Percentiles rank a stretch among this genome's conserved stretches.
Evolutionary conservation across 2,888 invertebrate species (phyloP).

Genomic region (Griposia aprilina): DNA sequence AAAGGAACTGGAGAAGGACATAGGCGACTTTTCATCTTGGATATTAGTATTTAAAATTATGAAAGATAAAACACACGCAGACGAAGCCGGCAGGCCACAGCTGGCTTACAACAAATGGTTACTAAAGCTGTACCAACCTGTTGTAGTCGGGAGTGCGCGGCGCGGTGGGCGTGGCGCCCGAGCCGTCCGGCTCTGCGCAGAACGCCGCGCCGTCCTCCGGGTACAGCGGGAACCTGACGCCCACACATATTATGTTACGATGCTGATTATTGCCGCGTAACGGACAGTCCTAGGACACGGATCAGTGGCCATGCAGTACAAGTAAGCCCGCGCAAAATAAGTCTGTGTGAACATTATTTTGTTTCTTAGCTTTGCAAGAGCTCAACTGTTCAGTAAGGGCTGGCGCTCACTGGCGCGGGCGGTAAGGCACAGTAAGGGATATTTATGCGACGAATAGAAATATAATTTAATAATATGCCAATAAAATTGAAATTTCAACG

Average conservation of each 20-base stretch:
- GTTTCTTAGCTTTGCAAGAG: background rate
- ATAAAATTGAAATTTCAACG: too few species aligned
- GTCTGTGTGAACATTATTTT: background rate
- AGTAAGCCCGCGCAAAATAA: background rate
- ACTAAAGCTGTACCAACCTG: constrained; percentile 65
- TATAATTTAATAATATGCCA: too few species aligned
- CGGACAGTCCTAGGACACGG: background rate
- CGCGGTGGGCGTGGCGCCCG: constrained; percentile 92
- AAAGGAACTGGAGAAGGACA: background rate
- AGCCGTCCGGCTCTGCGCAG: constrained; percentile 82
- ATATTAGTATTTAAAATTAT: background rate
- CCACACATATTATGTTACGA: background rate
- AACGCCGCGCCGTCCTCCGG: constrained; percentile 84
- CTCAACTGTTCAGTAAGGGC: background rate
- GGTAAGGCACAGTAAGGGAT: background rate
- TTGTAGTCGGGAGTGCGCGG: constrained; percentile 91
- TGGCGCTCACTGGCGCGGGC: background rate
- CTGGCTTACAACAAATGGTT: background rate
- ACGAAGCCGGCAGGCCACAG: background rate
- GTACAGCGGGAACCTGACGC: constrained; percentile 84
- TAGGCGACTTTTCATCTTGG: background rate
- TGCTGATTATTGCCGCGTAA: background rate
- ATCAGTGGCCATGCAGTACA: background rate
- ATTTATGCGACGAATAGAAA: background rate
- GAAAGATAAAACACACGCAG: background rate